A percentile compares a stretch with the other conserved stretches of the same genome.
Conservation (phyloP, 2,113 vertebrate genomes). For the Corynorhinus townsendii region DNA sequence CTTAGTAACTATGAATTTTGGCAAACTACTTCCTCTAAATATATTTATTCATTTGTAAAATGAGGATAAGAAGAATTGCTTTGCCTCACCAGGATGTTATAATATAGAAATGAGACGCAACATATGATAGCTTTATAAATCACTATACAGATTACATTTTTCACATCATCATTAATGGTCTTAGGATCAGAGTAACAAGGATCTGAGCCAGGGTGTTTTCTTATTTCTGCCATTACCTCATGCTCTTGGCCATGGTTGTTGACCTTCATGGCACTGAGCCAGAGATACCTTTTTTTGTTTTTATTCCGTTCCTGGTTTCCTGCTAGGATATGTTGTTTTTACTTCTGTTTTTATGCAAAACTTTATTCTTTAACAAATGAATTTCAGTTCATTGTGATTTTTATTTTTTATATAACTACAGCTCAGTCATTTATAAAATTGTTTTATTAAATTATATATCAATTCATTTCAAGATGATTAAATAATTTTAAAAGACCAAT, state of each 20-base stretch:
- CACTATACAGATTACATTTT: not conserved
- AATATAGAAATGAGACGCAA: not conserved
- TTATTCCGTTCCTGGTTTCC: slow-evolving; percentile 62
- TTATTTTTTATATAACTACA: not conserved
- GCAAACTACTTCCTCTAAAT: not conserved
- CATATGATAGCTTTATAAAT: not conserved
- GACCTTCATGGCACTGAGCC: slow-evolving; percentile 60
- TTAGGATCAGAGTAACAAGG: not conserved
- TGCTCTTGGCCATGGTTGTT: slow-evolving; percentile 34
- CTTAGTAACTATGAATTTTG: not conserved
- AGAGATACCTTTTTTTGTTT: slow-evolving; percentile 61
- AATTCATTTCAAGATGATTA: slow-evolving; percentile 27
- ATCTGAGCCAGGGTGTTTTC: slow-evolving; percentile 42
- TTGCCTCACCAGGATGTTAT: not conserved
- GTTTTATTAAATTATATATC: slow-evolving; percentile 28
- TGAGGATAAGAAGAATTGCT: not conserved
- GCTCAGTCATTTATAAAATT: not conserved
- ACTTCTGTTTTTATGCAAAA: slow-evolving; percentile 26
- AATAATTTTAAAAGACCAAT: slow-evolving; percentile 1
- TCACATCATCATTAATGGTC: not conserved
- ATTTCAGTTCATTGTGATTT: slow-evolving; percentile 24
- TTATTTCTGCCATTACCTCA: slow-evolving; percentile 64
- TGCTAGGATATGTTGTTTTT: slow-evolving; percentile 55
- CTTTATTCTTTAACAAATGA: slow-evolving; percentile 36
- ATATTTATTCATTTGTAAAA: not conserved